A percentile compares a stretch with the other conserved stretches of the same genome.
Evolutionary conservation across 1,140 invertebrate species (phyloP).

Genomic region (Pseudobourletiella spinata): DNA sequence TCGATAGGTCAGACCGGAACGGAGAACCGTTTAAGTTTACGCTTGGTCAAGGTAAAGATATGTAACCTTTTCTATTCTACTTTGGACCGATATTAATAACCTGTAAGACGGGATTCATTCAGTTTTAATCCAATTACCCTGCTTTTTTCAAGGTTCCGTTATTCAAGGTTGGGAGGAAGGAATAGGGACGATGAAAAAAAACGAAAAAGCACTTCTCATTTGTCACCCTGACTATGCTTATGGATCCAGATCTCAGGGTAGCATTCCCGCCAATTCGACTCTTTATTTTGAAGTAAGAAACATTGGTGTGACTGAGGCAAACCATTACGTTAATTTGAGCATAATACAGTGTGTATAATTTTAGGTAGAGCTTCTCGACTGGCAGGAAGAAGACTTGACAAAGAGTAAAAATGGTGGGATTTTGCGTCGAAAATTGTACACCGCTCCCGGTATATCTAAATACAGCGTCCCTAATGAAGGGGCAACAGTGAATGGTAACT

Average conservation of each 20-base stretch:
- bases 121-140: no score
- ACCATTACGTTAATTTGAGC: no score
- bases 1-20: slow-evolving; percentile 78
- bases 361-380: slow-evolving; percentile 73
- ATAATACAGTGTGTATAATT: no score
- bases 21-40: slow-evolving; percentile 76
- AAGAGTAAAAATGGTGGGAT: slow-evolving; percentile 74
- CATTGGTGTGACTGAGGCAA: no score
- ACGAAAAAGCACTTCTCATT: slow-evolving; percentile 73
- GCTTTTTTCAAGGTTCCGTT: slow-evolving; percentile 53
- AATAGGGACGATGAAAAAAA: slow-evolving; percentile 86
- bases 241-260: slow-evolving; percentile 68
- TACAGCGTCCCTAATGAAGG: slow-evolving; percentile 66
- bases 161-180: slow-evolving; percentile 96
- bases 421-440: slow-evolving; percentile 55
- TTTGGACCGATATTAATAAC: neutral
- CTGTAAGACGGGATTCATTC: no score
- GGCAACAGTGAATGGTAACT: slow-evolving; percentile 60
- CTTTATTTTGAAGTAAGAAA: slow-evolving; percentile 83
- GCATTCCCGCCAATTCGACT: slow-evolving; percentile 82
- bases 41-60: slow-evolving; percentile 59
- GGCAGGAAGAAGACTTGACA: slow-evolving; percentile 79
- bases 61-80: slow-evolving; percentile 4
- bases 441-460: slow-evolving; percentile 52
- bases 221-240: slow-evolving; percentile 89